Conservation (phyloP, 2,113 vertebrate species). For the Notothenia rossii region DNA sequence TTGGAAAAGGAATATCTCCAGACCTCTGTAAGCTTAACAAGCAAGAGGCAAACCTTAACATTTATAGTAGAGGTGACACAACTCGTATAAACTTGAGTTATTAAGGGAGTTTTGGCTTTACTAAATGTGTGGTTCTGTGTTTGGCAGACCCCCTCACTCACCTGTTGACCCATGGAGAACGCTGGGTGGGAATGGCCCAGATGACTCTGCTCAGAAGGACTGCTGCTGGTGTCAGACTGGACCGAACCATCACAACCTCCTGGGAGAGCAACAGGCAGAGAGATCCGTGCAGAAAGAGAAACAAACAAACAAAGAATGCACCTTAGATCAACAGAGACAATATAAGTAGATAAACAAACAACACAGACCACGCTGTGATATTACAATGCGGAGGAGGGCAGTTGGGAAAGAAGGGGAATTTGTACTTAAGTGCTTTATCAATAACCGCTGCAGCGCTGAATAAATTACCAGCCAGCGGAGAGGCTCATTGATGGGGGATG, state of each 20-base stretch:
- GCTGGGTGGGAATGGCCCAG: constrained; percentile 89
- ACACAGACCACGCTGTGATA: constrained; percentile 72
- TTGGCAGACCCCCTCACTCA: constrained; percentile 71
- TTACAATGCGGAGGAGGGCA: constrained; percentile 64
- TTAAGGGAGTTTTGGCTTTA: background rate
- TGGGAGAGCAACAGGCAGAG: constrained; percentile 55
- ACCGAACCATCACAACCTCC: constrained; percentile 81
- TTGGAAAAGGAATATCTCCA: background rate
- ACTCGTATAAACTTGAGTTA: background rate
- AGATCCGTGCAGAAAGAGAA: constrained; percentile 10
- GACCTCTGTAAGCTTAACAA: background rate
- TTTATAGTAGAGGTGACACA: background rate
- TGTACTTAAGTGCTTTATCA: constrained; percentile 90
- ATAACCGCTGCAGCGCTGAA: constrained; percentile 85
- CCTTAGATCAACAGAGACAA: constrained; percentile 36
- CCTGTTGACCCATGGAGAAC: constrained; percentile 94
- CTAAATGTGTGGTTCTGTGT: background rate
- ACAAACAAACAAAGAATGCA: constrained; percentile 26
- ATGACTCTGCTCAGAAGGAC: constrained; percentile 90
- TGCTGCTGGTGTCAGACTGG: constrained; percentile 88
- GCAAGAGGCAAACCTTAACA: no score
- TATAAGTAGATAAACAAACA: constrained; percentile 50
- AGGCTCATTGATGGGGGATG: constrained; percentile 80
- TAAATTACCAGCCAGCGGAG: constrained; percentile 86
- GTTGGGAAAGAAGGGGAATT: constrained; percentile 64